Conservation (phyloP, 1,140 invertebrate species). For the Planococcus citri region DNA sequence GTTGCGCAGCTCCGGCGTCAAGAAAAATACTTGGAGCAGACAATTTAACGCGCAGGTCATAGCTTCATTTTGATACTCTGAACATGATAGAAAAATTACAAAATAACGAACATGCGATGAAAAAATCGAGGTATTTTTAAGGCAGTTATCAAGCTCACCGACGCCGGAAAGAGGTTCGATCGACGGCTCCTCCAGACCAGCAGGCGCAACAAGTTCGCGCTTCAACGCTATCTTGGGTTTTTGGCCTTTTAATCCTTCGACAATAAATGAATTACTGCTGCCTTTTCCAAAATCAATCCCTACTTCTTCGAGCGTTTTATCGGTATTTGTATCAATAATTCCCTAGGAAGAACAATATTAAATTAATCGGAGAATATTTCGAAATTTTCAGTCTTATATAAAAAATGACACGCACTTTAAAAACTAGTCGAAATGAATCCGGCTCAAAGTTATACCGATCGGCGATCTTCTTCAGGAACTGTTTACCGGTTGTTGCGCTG, state of each 20-base stretch:
- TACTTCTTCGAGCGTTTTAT: neutral
- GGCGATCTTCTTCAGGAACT: neutral
- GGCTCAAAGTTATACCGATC: neutral
- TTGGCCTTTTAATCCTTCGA: neutral
- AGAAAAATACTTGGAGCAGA: too few species aligned
- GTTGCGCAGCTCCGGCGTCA: too few species aligned
- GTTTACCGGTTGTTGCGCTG: neutral
- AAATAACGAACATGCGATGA: too few species aligned
- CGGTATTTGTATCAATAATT: neutral
- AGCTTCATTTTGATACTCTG: too few species aligned
- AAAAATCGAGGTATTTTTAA: too few species aligned
- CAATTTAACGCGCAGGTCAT: too few species aligned
- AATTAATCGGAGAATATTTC: too few species aligned
- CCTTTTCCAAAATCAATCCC: neutral
- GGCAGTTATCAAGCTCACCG: too few species aligned
- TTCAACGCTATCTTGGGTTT: neutral
- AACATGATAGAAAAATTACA: too few species aligned
- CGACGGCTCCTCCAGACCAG: neutral
- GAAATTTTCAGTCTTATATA: too few species aligned
- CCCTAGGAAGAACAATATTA: too few species aligned
- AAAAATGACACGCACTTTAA: neutral
- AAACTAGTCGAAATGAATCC: constrained; percentile 4
- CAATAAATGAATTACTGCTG: neutral
- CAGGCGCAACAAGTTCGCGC: neutral
- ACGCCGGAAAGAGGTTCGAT: too few species aligned